Base-by-base conservation (phyloP, 2,888 invertebrate species). In the Bellardia bayeri region DNA sequence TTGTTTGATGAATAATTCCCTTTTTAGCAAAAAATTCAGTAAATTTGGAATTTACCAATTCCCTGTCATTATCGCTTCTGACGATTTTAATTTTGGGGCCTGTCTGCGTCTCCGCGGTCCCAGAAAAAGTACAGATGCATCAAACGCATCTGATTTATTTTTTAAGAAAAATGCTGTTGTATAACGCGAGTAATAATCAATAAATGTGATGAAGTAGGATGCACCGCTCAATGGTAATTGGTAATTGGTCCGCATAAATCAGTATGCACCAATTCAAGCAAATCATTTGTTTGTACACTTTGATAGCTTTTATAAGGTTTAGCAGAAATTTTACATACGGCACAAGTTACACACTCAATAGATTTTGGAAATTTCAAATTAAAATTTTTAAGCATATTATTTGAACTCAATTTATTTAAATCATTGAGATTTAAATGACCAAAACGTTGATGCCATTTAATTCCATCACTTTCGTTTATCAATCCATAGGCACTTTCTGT, bases 341-440 rank as follows among this genome's bases (percentile, higher is more conserved):
- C 86, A 72, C 82, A 87, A 13, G 83, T 83, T 16, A 58, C 33
- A 9, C 80, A 87, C 7, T 66, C 56, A 37, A 87, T 49, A 45
- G 40, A 75, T 9, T 71, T 71, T 1, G 64, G 8, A 14, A 68
- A 11, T n/a, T 56, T 78, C 7, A 63, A 2, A 30, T 54, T 40
- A 23, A 76, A 16, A 13, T 51, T 68, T 42, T 68, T 68, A 3
- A 69, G 49, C 82, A 82, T 75, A 16, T 76, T 76, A 30, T 42
- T 75, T 23, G 8, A 30, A 6, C 9, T 45, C 8, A 75, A 58
- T 58, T 82, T 72, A 16, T 75, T 74, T 37, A 75, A 66, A 68
- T 66, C 66, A 23, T 40, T 66, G 2, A 58, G 30, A 8, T 58
- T 58, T 58, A 66, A 8, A 11, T 66, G 66, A 11, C 69, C 80